A percentile compares a stretch with the other conserved stretches of the same genome.
Conservation (phyloP, 1,140 invertebrate genomes). For the Hirudo medicinalis region DNA sequence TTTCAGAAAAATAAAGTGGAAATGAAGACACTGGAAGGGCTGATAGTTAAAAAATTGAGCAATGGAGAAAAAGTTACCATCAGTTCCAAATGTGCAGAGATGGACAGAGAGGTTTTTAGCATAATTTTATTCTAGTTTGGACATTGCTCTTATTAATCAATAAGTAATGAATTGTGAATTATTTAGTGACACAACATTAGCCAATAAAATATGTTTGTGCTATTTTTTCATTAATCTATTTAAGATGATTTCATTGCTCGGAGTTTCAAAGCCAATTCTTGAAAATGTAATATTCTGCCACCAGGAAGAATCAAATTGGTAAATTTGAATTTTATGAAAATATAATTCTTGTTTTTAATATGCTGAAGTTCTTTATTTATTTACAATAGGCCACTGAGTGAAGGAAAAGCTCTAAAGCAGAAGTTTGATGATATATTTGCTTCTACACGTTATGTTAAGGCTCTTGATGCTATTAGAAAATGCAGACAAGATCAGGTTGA, state of each 20-base stretch:
- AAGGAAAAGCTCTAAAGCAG: conserved; percentile 81
- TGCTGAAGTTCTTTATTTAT: neutral
- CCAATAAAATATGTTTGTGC: neutral
- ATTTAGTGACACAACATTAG: neutral
- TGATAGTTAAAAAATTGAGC: conserved; percentile 43
- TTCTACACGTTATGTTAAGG: conserved; percentile 77
- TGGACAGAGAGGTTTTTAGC: conserved; percentile 49
- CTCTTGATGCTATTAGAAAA: conserved; percentile 65
- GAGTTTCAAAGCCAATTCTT: conserved; percentile 83
- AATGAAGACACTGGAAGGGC: conserved; percentile 58
- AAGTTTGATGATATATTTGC: conserved; percentile 98
- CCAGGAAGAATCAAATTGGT: conserved; percentile 91
- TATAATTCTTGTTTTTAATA: neutral
- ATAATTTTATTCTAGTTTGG: neutral
- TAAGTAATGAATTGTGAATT: neutral
- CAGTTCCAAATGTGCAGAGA: conserved; percentile 56
- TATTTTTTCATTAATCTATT: neutral
- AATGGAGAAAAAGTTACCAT: conserved; percentile 42
- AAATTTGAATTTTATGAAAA: conserved; percentile 9
- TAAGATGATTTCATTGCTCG: conserved; percentile 48
- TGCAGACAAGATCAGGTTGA: conserved; percentile 51
- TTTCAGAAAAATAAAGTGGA: conserved; percentile 34
- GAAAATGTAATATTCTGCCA: conserved; percentile 97
- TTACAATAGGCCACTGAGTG: conserved; percentile 64
- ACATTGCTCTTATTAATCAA: neutral